These are phyloP conservation scores for Thereva unica DNA, from an alignment of 2,888 invertebrate species.

Conservation along the genomic window DNA sequence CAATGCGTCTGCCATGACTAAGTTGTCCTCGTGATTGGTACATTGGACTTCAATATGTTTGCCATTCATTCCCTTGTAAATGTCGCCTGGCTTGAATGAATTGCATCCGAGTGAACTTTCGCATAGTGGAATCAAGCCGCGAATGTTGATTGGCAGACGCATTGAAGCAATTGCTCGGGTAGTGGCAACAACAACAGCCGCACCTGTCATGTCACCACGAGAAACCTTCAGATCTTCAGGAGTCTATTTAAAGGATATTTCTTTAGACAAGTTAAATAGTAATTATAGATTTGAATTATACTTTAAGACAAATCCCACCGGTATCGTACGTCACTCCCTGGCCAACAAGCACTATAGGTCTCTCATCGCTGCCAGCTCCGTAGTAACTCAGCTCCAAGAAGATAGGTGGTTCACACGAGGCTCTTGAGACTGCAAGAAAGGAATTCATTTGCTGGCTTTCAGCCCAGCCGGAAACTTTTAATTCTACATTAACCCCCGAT, in stretches of 20 bases:
- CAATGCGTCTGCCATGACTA: conserved; percentile 78
- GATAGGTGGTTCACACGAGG: conserved; percentile 77
- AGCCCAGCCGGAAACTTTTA: conserved; percentile 67
- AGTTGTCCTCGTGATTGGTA: conserved; percentile 76
- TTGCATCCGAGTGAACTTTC: conserved; percentile 79
- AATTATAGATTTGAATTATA: conserved; percentile 1
- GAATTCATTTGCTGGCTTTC: conserved; percentile 78
- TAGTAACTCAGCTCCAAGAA: conserved; percentile 79
- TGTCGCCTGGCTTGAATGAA: conserved; percentile 77
- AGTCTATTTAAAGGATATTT: conserved; percentile 42
- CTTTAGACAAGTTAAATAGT: not conserved
- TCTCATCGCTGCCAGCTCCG: conserved; percentile 63
- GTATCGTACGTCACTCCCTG: conserved; percentile 70
- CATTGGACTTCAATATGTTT: conserved; percentile 74
- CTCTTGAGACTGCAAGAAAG: conserved; percentile 75
- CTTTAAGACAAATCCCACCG: conserved; percentile 75
- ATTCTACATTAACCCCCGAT: conserved; percentile 53
- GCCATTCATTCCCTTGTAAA: conserved; percentile 73
- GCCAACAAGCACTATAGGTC: conserved; percentile 76
- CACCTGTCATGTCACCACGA: conserved; percentile 85
- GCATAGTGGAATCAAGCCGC: conserved; percentile 75
- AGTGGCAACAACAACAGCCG: conserved; percentile 74
- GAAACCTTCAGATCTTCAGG: conserved; percentile 66
- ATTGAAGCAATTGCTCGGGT: conserved; percentile 71
- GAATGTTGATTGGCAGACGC: conserved; percentile 70